Evolutionary conservation across 2,797 vertebrate genomes (phyloP).

Genomic region (Phyllotis vaccarum): DNA sequence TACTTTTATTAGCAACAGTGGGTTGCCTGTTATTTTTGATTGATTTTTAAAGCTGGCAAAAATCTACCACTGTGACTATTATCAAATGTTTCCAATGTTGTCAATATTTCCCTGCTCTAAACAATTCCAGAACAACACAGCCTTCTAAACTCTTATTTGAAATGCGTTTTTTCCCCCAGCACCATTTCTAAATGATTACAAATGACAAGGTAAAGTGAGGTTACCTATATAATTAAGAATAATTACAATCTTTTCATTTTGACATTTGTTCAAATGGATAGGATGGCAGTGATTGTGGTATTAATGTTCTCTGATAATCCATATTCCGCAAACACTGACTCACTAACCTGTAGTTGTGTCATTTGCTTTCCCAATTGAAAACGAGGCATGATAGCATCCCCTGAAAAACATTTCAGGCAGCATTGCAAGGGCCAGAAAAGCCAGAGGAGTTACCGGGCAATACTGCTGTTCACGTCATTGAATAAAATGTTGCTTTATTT

Average conservation of each 20-base stretch:
- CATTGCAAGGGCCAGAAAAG: constrained; percentile 52
- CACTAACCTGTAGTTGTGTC: constrained; percentile 30
- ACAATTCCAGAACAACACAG: constrained; percentile 73
- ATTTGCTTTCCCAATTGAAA: constrained; percentile 47
- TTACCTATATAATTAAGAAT: constrained; percentile 62
- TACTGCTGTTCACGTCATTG: constrained; percentile 47
- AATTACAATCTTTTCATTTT: constrained; percentile 76
- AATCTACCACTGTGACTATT: constrained; percentile 89
- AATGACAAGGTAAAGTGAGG: constrained; percentile 59
- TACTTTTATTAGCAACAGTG: constrained; percentile 97
- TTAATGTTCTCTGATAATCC: constrained; percentile 57
- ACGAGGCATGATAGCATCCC: constrained; percentile 23
- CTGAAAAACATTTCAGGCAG: not conserved
- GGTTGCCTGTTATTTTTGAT: constrained; percentile 94
- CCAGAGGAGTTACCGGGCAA: constrained; percentile 36
- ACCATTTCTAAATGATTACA: constrained; percentile 56
- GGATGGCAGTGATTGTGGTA: not conserved
- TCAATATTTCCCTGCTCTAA: constrained; percentile 86
- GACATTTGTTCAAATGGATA: constrained; percentile 62
- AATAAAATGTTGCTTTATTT: constrained; percentile 57
- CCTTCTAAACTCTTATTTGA: constrained; percentile 70
- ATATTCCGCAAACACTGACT: constrained; percentile 51
- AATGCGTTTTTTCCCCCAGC: constrained; percentile 44
- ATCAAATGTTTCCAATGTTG: constrained; percentile 86
- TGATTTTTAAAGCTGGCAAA: constrained; percentile 94